These are phyloP conservation scores for Arnoldichthys spilopterus DNA, from an alignment of 2,797 vertebrate species.

Conservation along the genomic window DNA sequence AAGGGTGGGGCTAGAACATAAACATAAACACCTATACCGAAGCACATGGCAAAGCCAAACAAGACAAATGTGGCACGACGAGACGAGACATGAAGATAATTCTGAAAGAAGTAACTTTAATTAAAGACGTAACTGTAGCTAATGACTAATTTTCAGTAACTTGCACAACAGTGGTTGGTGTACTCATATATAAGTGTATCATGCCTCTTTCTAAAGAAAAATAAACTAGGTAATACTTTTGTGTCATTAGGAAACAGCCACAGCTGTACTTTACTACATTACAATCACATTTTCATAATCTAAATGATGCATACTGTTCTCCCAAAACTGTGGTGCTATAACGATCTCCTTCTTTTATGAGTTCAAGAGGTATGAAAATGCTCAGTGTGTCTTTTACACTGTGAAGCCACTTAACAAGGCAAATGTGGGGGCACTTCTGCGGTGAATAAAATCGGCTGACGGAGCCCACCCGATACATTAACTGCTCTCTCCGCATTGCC, in stretches of 20 bases:
- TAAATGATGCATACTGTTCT: constrained; percentile 4
- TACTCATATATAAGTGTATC: neutral
- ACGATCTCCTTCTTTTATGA: constrained; percentile 16
- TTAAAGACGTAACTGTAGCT: no score
- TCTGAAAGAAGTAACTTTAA: no score
- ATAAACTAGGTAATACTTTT: neutral
- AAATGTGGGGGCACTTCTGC: neutral
- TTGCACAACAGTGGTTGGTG: no score
- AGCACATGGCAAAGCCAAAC: no score
- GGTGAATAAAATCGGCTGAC: constrained; percentile 14
- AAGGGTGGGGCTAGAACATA: no score
- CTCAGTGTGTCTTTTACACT: neutral
- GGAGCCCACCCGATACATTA: constrained; percentile 25
- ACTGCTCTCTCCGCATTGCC: constrained; percentile 23
- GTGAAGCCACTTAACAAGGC: constrained; percentile 29
- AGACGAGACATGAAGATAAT: no score
- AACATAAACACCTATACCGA: no score
- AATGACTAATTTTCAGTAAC: no score
- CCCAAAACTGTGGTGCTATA: neutral
- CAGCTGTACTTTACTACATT: constrained; percentile 6
- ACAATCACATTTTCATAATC: constrained; percentile 17
- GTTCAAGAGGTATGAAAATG: constrained; percentile 18
- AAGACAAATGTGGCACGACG: no score
- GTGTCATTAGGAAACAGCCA: neutral
- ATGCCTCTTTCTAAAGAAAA: neutral